Conservation (phyloP, 1,140 invertebrate genomes). For the Ceratitis capitata region DNA sequence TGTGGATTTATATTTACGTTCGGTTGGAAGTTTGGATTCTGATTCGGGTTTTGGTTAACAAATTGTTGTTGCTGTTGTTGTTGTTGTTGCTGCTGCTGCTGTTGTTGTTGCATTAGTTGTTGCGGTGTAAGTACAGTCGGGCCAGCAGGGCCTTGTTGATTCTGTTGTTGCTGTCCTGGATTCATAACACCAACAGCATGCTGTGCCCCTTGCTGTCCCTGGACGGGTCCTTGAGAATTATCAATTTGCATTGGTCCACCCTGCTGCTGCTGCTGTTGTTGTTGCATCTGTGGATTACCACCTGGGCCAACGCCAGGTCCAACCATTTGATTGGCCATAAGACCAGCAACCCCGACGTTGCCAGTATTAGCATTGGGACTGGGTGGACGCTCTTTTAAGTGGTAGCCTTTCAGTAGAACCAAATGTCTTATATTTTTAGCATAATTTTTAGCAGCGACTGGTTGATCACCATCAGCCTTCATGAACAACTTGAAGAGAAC, state of each 20-base stretch:
- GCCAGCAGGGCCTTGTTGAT: conserved; percentile 43
- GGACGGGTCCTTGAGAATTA: conserved; percentile 45
- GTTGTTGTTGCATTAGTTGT: conserved; percentile 40
- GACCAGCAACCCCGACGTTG: conserved; percentile 62
- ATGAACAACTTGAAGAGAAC: conserved; percentile 81
- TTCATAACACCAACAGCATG: conserved; percentile 48
- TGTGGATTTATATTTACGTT: conserved; percentile 48
- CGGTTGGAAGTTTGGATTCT: conserved; percentile 58
- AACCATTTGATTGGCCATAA: conserved; percentile 55
- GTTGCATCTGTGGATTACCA: conserved; percentile 29
- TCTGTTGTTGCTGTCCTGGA: conserved; percentile 53
- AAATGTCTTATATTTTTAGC: conserved; percentile 88
- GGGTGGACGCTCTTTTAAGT: conserved; percentile 81
- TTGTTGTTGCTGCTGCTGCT: conserved; percentile 52
- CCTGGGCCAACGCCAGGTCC: conserved; percentile 43
- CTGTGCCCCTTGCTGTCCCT: conserved; percentile 60
- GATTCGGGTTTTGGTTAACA: conserved; percentile 50
- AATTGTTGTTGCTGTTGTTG: conserved; percentile 57
- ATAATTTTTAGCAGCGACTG: conserved; percentile 87
- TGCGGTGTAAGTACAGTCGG: background rate
- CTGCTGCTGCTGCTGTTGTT: conserved; percentile 48
- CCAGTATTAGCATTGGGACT: conserved; percentile 70
- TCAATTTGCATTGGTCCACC: conserved; percentile 51
- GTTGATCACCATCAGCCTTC: conserved; percentile 85
- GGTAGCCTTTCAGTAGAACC: conserved; percentile 80